These are phyloP conservation scores for Phylloscopus collybita DNA, from an alignment of 2,797 vertebrate species.

Conservation along the genomic window DNA sequence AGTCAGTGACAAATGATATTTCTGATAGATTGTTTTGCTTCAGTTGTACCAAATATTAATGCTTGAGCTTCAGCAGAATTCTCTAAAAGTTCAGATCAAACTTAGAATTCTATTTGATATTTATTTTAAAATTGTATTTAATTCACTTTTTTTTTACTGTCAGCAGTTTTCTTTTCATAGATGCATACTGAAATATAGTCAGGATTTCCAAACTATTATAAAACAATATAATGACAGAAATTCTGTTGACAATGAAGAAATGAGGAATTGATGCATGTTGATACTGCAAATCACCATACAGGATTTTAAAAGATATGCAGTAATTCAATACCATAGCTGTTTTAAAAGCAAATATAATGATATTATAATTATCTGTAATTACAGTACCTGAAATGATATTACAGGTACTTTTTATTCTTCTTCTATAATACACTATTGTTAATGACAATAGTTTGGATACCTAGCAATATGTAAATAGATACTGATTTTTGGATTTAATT, in stretches of 20 bases:
- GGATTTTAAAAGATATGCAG: not conserved
- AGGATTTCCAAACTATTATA: not conserved
- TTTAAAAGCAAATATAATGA: not conserved
- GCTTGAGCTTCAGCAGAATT: not conserved
- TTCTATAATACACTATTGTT: fast-evolving
- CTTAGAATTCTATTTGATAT: not conserved
- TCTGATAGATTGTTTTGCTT: not conserved
- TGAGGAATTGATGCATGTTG: not conserved
- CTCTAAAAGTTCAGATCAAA: not conserved
- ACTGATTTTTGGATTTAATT: not conserved
- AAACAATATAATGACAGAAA: not conserved
- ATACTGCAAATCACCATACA: not conserved
- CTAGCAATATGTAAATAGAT: not conserved
- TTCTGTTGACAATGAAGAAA: not conserved
- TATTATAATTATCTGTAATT: not conserved
- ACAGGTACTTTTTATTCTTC: not conserved
- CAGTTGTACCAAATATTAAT: not conserved
- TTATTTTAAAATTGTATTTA: not conserved
- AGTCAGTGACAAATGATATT: not conserved
- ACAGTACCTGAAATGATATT: not conserved
- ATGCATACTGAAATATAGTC: fast-evolving
- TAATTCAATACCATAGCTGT: not conserved
- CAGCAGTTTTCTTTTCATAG: not conserved
- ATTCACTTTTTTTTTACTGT: not conserved
- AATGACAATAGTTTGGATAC: not conserved